phyloP scores from a whole-genome alignment of 2,888 invertebrate genomes.

The Chromoteleia sp. region DNA sequence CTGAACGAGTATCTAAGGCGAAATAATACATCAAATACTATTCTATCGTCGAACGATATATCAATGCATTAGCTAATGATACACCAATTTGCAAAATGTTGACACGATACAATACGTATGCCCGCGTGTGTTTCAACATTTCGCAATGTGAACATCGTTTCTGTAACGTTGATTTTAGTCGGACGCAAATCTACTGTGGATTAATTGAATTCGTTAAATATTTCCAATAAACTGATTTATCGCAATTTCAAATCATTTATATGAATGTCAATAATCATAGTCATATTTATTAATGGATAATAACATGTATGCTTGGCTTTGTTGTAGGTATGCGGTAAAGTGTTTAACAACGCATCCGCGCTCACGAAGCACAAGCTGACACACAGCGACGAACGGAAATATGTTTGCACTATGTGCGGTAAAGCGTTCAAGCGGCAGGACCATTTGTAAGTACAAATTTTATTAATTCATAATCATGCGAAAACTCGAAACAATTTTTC shows the following conservation, averaged over 20 bases:
- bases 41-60: slow-evolving; percentile 10
- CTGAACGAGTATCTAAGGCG: slow-evolving; percentile 1
- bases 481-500: slow-evolving; percentile 4
- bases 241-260: slow-evolving; percentile 47
- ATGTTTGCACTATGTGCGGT: slow-evolving; percentile 97
- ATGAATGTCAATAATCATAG: slow-evolving; percentile 43
- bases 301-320: slow-evolving; percentile 56
- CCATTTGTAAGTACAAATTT: slow-evolving; percentile 93
- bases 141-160: slow-evolving; percentile 37
- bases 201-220: slow-evolving; percentile 54
- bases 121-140: slow-evolving; percentile 21
- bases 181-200: slow-evolving; percentile 16
- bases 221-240: slow-evolving; percentile 49
- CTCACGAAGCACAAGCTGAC: slow-evolving; percentile 98
- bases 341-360: slow-evolving; percentile 98
- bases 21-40: slow-evolving; percentile 20
- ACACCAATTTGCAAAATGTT: slow-evolving; percentile 51
- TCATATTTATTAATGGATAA: slow-evolving; percentile 59
- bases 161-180: slow-evolving; percentile 58
- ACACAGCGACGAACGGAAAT: slow-evolving; percentile 98
- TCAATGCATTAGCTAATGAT: slow-evolving; percentile 35
- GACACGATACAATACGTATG: slow-evolving; percentile 28
- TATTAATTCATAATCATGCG: slow-evolving; percentile 52
- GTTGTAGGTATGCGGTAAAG: slow-evolving; percentile 95
- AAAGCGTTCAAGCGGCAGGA: slow-evolving; percentile 99